Evolutionary conservation across 1,140 invertebrate species (phyloP), one percentile per base, ranked within the genome.

Genomic region (Cheumatopsyche charites): DNA sequence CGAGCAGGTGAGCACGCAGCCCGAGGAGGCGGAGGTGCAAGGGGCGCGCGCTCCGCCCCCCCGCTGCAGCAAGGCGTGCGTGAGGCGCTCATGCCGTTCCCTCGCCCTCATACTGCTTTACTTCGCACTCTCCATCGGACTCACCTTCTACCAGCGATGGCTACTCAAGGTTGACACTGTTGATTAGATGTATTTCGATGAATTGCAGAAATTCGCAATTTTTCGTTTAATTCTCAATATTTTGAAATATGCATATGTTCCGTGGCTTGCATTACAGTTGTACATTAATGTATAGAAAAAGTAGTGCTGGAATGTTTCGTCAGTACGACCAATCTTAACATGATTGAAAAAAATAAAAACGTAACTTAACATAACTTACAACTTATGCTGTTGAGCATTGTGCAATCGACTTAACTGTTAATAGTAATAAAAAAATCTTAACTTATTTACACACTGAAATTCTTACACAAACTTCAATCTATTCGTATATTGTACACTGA

Each of bases 91-190:
- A 61, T 76, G 83, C 0, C 71, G 82, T 17, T 82, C 82, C 0
- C 73, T 84, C 21, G 78, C 80, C 17, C 76, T 93, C 41, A 91
- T 98, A 70, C 79, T 91, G 1, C 82, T 92, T 29, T 98, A 98
- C 82, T 97, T 97, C 81, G 83, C 89, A 4, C 87, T 97, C 67
- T 98, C 96, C 6, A 96, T 98, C 77, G 90, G 94, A 65, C 87
- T 98, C n/a, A 98, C 95, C 15, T 98, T 98, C 84, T 98, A 98
- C 80, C 95, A 98, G 80, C 90, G 96, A 88, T 93, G 92, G 88
- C 89, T 98, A 73, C 88, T 95, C 73, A 90, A 92, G 85, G 95
- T 96, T 84, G n/a, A n/a, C n/a, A n/a, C n/a, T n/a, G n/a, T n/a
- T n/a, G n/a, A n/a, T n/a, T n/a, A n/a, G 82, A 67, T 71, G 65